Evolutionary conservation across 2,797 vertebrate genomes (phyloP).

Genomic region (Dipus sagitta): DNA sequence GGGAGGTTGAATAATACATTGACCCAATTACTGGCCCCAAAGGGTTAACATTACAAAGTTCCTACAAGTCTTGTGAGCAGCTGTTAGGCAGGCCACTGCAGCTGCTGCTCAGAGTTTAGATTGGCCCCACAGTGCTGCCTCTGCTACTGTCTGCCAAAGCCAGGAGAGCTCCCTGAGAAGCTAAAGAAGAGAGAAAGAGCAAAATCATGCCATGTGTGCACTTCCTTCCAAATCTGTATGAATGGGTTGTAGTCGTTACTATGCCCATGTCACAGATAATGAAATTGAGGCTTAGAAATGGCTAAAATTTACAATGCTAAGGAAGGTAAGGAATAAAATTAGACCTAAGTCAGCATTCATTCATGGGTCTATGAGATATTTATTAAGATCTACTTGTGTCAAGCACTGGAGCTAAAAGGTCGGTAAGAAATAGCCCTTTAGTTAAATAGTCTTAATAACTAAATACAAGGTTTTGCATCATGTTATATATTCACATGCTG

Average conservation of each 20-base stretch:
- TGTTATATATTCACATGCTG: not conserved
- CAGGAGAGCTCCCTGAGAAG: slow-evolving; percentile 9
- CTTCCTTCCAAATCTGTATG: not conserved
- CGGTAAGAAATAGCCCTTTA: not conserved
- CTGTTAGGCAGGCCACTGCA: slow-evolving; percentile 49
- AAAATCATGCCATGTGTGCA: not conserved
- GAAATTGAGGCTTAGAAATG: slow-evolving; percentile 30
- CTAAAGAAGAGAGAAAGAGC: not conserved
- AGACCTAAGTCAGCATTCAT: not conserved
- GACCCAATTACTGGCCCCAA: not conserved
- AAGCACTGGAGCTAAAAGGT: not conserved
- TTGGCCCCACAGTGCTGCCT: slow-evolving; percentile 42
- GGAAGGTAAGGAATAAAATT: slow-evolving; percentile 25
- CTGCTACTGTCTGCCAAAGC: slow-evolving; percentile 57
- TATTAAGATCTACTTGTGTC: slow-evolving; percentile 8
- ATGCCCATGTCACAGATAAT: slow-evolving; percentile 37
- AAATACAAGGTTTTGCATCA: slow-evolving; percentile 28
- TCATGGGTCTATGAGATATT: slow-evolving; percentile 14
- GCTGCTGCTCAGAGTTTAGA: slow-evolving; percentile 64
- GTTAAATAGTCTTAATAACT: not conserved
- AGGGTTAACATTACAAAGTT: slow-evolving; percentile 65
- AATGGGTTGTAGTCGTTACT: not conserved
- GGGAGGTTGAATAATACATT: not conserved
- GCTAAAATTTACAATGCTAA: not conserved
- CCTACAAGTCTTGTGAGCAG: slow-evolving; percentile 45